A percentile compares a stretch with the other conserved stretches of the same genome.
phyloP scores from a whole-genome alignment of 2,888 invertebrate species.

The Sturmia bella region DNA sequence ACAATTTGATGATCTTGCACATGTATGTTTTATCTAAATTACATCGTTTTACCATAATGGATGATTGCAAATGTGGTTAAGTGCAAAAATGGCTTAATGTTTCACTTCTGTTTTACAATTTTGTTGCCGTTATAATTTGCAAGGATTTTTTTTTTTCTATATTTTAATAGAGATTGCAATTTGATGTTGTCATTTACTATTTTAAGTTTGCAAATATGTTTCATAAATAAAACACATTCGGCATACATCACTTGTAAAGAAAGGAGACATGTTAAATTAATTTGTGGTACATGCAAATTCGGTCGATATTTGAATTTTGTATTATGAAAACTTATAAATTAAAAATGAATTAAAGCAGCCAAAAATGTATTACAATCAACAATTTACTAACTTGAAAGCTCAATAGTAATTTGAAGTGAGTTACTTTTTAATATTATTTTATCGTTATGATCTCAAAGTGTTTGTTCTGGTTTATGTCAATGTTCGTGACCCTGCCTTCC shows the following conservation, averaged over 20 bases:
- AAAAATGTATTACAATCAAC: no score
- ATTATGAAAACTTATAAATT: no score
- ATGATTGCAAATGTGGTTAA: conserved; percentile 66
- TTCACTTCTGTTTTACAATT: conserved; percentile 35
- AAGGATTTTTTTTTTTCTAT: conserved; percentile 40
- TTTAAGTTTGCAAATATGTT: neutral
- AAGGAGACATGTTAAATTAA: neutral
- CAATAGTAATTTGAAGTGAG: no score
- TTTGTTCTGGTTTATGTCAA: no score
- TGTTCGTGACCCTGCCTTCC: no score
- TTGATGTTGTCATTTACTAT: conserved; percentile 51
- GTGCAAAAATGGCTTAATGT: conserved; percentile 46
- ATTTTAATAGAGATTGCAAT: conserved; percentile 35
- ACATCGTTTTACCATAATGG: conserved; percentile 65
- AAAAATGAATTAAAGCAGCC: no score
- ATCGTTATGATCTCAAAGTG: no score
- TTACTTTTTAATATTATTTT: no score
- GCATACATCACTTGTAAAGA: conserved; percentile 10
- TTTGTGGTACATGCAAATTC: neutral
- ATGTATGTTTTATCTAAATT: conserved; percentile 68
- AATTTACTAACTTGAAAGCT: no score
- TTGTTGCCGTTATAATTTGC: conserved; percentile 50
- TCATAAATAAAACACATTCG: conserved; percentile 29
- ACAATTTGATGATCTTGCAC: conserved; percentile 63
- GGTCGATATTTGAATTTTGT: neutral